These are phyloP conservation scores for Taeniopygia guttata DNA, from an alignment of 2,797 vertebrate species.

Conservation along the genomic window DNA sequence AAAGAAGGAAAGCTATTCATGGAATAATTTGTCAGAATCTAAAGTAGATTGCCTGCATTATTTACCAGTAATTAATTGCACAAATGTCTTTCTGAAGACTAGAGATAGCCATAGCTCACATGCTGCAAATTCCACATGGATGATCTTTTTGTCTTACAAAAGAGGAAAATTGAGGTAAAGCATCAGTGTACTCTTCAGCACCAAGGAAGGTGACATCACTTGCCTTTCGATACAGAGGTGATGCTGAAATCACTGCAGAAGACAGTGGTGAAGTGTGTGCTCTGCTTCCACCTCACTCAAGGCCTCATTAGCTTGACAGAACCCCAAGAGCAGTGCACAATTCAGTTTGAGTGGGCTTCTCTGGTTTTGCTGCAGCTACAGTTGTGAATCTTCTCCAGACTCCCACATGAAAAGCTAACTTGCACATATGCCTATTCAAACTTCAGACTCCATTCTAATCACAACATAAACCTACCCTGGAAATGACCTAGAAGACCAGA, in stretches of 20 bases:
- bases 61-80: background rate
- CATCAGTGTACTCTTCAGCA: background rate
- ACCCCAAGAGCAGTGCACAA: background rate
- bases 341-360: background rate
- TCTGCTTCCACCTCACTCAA: background rate
- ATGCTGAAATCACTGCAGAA: background rate
- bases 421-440: background rate
- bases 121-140: background rate
- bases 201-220: background rate
- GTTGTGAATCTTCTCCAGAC: background rate
- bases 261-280: background rate
- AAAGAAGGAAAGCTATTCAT: background rate
- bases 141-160: background rate
- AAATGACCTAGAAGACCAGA: slow-evolving; percentile 10
- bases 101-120: background rate
- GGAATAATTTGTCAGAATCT: background rate
- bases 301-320: background rate
- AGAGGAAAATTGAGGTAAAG: background rate
- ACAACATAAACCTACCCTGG: background rate
- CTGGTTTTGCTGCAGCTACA: background rate
- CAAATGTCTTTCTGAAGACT: background rate
- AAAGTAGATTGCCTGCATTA: background rate
- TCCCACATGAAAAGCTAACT: background rate
- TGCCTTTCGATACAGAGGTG: background rate
- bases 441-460: background rate